Evolutionary conservation across 2,113 vertebrate species (phyloP), one percentile per base, ranked within the genome.

Genomic region (Pantherophis guttatus): DNA sequence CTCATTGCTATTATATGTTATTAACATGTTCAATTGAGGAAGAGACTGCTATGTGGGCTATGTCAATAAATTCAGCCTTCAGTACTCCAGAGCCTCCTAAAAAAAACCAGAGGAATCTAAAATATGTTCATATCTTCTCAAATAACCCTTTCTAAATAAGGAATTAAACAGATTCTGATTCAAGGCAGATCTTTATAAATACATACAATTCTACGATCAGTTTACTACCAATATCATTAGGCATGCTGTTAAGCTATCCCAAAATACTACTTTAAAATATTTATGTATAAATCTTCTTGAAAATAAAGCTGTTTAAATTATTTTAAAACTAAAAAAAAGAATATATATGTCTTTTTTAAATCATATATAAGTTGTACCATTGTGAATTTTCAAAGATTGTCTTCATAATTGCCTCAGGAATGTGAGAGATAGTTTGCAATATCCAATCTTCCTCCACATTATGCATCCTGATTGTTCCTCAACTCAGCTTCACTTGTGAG

Each of bases 81-180:
- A 92, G 11, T 53, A 94, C 29, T 90, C 54, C 91, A 94, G 92
- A 96, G 70, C 26, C 55, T 91, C 9, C 55, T 93, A 94, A 93
- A 92, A 94, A 92, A 96, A 89, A 55, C 65, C 23, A 52, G 93
- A 81, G n/a, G 94, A 93, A 91, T 94, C 13, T 65, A 86, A 26
- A 95, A 96, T 94, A 87, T 54, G 59, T 53, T 90, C 96, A 95
- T 96, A 95, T 91, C 29, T 54, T 91, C 52, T 94, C 70, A 95
- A 96, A 96, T 94, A 91, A 93, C 93, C 91, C 92, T 90, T 88
- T 91, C 91, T 96, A 89, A 94, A 93, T 95, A 94, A 94, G 90
- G 92, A 97, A 95, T 55, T 24, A 95, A 97, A 92, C 91, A 94
- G 94, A 95, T 97, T 95, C 90, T 65, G 59, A 91, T 97, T 96